These are phyloP conservation scores for Tenthredo livida DNA, from an alignment of 2,888 invertebrate genomes.

Conservation along the genomic window DNA sequence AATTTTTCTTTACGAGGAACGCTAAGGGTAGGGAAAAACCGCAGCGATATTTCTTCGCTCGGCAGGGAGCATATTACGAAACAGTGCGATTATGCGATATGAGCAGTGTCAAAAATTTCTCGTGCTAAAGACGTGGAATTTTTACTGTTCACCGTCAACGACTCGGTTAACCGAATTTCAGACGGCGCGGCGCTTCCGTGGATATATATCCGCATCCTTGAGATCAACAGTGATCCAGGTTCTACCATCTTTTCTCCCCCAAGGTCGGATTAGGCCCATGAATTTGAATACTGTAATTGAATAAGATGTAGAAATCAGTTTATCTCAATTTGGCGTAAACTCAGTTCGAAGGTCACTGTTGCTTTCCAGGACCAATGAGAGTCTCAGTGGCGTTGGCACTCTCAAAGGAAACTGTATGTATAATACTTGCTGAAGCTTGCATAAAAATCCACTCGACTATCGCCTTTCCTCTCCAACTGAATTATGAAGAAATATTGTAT, in stretches of 20 bases:
- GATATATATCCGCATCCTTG: not conserved
- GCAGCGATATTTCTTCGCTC: not conserved
- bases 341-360: not conserved
- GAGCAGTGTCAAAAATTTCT: not conserved
- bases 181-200: not conserved
- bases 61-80: not conserved
- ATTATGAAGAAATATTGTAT: not conserved
- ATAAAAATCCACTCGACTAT: not conserved
- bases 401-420: not conserved
- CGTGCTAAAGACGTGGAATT: not conserved
- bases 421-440: not conserved
- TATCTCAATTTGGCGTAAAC: slow-evolving; percentile 26
- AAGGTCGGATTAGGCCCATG: not conserved
- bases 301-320: slow-evolving; percentile 18
- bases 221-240: not conserved
- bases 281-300: slow-evolving; percentile 26
- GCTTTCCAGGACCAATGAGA: not conserved
- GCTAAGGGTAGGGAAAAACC: not conserved
- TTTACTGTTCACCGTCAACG: not conserved
- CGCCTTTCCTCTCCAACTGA: not conserved
- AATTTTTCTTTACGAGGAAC: not conserved
- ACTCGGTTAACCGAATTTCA: not conserved
- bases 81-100: not conserved
- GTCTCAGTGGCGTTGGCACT: not conserved
- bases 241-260: not conserved